phyloP scores from a whole-genome alignment of 1,140 invertebrate genomes.

The Argopecten irradians region DNA sequence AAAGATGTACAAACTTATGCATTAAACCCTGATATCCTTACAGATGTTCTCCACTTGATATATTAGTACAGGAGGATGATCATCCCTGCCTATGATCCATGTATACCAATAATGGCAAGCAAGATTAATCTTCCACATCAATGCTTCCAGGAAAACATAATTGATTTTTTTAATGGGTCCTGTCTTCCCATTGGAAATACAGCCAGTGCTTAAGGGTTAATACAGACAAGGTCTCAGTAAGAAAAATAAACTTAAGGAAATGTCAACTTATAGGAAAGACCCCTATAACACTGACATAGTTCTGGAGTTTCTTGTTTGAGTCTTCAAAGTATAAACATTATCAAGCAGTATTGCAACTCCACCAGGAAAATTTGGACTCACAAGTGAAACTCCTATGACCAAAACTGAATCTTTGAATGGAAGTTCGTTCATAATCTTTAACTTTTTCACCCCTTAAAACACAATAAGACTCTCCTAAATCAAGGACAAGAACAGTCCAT shows the following conservation, averaged over 20 bases:
- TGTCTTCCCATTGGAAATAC: background rate
- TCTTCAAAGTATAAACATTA: too few relatives aligned
- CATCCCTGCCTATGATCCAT: background rate
- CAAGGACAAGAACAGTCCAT: too few relatives aligned
- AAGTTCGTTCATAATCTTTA: too few relatives aligned
- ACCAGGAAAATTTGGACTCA: too few relatives aligned
- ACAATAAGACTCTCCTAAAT: too few relatives aligned
- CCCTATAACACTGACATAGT: background rate
- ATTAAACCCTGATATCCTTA: background rate
- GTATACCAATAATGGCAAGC: background rate
- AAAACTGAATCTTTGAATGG: too few relatives aligned
- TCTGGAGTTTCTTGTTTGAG: too few relatives aligned
- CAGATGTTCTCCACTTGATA: background rate
- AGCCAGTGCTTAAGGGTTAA: background rate
- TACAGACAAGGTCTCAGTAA: background rate
- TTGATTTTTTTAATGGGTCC: background rate
- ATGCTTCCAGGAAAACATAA: background rate
- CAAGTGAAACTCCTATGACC: too few relatives aligned
- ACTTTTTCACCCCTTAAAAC: too few relatives aligned
- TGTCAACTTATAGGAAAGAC: background rate
- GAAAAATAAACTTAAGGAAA: background rate
- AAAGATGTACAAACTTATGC: background rate
- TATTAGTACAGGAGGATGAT: background rate
- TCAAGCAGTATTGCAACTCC: too few relatives aligned
- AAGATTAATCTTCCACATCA: background rate